phyloP scores from a whole-genome alignment of 2,888 invertebrate species.

The Eupithecia tripunctaria region DNA sequence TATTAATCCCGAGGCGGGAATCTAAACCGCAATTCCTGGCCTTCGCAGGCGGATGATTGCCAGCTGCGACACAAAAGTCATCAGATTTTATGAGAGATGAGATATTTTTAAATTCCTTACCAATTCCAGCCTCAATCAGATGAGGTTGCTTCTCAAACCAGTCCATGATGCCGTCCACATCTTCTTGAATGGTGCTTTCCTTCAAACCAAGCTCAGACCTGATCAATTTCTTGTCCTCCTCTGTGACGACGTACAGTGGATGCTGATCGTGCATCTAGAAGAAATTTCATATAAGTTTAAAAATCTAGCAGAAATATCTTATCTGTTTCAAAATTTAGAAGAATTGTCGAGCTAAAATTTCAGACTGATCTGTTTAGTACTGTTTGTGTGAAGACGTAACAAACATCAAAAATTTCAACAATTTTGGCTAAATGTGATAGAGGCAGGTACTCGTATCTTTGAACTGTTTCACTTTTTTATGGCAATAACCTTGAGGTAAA shows the following conservation, averaged over 20 bases:
- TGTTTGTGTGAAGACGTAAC: too few relatives aligned
- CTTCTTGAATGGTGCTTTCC: constrained; percentile 63
- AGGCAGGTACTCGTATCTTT: too few relatives aligned
- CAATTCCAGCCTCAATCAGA: constrained; percentile 66
- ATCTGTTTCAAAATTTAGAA: too few relatives aligned
- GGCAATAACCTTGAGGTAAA: too few relatives aligned
- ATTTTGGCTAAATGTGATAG: too few relatives aligned
- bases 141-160: constrained; percentile 73
- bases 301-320: too few relatives aligned
- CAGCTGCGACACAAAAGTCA: not conserved
- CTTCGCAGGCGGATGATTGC: not conserved
- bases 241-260: constrained; percentile 54
- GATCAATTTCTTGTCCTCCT: constrained; percentile 61
- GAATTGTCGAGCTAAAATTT: too few relatives aligned
- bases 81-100: not conserved
- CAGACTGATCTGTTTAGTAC: too few relatives aligned
- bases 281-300: not conserved
- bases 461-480: too few relatives aligned
- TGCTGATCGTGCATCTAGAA: constrained; percentile 59
- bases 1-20: not conserved
- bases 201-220: constrained; percentile 63
- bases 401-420: too few relatives aligned
- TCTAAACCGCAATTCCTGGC: not conserved
- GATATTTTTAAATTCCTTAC: constrained; percentile 47
- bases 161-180: constrained; percentile 66